Base-by-base conservation (phyloP, 2,888 invertebrate species). In the Volucella inflata region DNA sequence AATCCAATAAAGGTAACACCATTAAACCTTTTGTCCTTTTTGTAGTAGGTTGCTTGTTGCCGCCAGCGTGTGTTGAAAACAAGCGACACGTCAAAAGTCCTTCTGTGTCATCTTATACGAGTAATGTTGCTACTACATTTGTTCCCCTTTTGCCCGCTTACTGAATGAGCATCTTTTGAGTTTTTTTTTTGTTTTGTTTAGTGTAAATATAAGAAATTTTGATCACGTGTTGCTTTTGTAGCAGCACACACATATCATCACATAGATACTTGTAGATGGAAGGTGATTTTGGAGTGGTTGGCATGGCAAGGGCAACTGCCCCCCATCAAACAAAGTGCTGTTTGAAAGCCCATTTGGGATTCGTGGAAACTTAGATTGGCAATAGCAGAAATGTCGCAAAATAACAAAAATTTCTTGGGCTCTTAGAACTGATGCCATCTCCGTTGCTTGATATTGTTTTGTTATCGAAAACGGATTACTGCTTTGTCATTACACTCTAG, bases 1-100 rank as follows among this genome's bases (percentile, higher is more conserved):
- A 85, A 85, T 85, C 85, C 85, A 85, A 85, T 85, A 85, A 85
- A 80, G 81, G 67, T 72, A 81, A 81, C 80, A 81, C 85, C 76
- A 81, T 85, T 85, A 85, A 85, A 81, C 72, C 80, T 76, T 85
- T 85, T 80, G 84, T 80, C 82, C 82, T 67, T 72, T 53, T 60
- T 55, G 55, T 40, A 11, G 10, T 48, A 9, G 38, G 64, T 53
- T 44, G 30, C n/a, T 10, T 17, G 30, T 46, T 53, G n/a, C 8
- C 17, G 48, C 17, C 38, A 50, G 21, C 42, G 64, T 36, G 17
- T 11, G 36, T 21, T 36, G 42, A 57, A 72, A 53, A 42, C 53
- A 72, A 38, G 48, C 74, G 65, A 40, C 71, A 76, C 70, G 77
- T 78, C 68, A 77, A 67, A 74, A 77, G 17, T 71, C 85, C 55